Evolutionary conservation across 2,888 invertebrate genomes (phyloP).

Genomic region (Tuberolachnus salignus): DNA sequence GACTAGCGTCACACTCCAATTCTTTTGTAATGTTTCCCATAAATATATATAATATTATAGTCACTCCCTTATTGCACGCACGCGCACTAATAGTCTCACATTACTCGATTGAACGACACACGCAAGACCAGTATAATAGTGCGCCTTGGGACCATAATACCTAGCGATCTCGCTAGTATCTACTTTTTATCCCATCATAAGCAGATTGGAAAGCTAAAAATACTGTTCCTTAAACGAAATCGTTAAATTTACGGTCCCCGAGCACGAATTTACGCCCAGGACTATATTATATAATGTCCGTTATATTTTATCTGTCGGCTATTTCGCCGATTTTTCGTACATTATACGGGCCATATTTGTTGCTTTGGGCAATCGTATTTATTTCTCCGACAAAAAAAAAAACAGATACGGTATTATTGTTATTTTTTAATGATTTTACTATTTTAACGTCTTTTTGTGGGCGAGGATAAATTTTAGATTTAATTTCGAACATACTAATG

Average conservation of each 20-base stretch:
- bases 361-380: no score
- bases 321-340: no score
- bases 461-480: neutral
- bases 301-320: neutral
- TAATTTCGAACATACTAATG: neutral
- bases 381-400: no score
- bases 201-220: conserved; percentile 29
- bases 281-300: neutral
- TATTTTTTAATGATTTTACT: no score
- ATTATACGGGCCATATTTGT: no score
- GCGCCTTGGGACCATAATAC: neutral
- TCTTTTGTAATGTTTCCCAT: no score
- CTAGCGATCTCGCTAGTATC: neutral
- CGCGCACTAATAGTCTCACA: neutral
- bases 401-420: no score
- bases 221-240: neutral
- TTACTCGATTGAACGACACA: conserved; percentile 28
- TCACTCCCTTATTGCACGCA: neutral
- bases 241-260: neutral
- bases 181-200: neutral
- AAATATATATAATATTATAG: neutral
- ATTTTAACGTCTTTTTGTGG: neutral
- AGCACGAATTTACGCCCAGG: neutral
- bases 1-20: no score
- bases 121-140: neutral